Evolutionary conservation across 2,113 vertebrate species (phyloP).

Genomic region (Pygoscelis antarcticus): DNA sequence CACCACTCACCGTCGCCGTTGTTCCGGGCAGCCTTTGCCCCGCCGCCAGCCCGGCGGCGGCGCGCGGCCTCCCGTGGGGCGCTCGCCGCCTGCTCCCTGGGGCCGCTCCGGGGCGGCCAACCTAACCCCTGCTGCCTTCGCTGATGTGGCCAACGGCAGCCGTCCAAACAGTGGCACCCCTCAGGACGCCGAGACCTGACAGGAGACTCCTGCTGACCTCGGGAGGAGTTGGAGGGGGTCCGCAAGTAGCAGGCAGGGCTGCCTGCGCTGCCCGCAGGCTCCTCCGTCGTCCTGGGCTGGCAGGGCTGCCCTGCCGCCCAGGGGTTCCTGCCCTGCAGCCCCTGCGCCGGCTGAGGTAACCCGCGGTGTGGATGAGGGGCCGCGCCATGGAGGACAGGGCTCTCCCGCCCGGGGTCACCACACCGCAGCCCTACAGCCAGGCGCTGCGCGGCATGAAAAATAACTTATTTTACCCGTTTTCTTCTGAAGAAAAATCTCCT

Average conservation of each 20-base stretch:
- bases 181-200: fast-evolving
- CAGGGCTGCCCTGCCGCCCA: background rate
- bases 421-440: background rate
- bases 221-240: background rate
- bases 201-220: no score
- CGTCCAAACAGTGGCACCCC: background rate
- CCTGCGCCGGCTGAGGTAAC: background rate
- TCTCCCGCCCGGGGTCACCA: no score
- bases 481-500: background rate
- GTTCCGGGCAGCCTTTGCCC: background rate
- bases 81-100: no score
- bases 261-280: background rate
- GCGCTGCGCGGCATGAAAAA: no score
- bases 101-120: background rate
- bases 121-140: background rate
- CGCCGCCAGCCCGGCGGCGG: no score
- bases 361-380: fast-evolving
- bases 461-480: no score
- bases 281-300: background rate
- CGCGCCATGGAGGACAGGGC: background rate
- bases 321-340: no score
- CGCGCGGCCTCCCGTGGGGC: no score
- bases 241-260: no score
- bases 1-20: fast-evolving
- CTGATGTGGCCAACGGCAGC: background rate